Base-by-base conservation (phyloP, 2,113 vertebrate species). In the Haemorhous mexicanus region DNA sequence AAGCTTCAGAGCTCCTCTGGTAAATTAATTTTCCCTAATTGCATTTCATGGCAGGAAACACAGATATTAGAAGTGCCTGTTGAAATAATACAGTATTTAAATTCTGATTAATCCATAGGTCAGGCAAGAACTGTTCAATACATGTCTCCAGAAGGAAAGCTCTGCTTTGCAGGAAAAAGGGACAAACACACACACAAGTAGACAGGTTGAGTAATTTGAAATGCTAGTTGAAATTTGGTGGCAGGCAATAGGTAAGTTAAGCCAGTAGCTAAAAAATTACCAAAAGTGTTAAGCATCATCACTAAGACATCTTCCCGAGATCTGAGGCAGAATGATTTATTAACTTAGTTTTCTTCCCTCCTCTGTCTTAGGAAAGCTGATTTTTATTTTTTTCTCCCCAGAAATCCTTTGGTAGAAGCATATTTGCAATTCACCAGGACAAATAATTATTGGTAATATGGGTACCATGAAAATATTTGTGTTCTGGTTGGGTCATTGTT, bases 1-100 rank as follows among this genome's bases (percentile, higher is more conserved):
- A 95, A 94, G 72, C 88, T 92, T 77, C 75, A 63, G 67, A 94
- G 78, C 56, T 83, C 92, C 84, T 59, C 55, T 74, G 67, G 56
- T 84, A 96, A 91, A 95, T 96, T 94, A 91, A 84, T 90, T 93
- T 91, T 80, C 72, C 82, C 79, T 96, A 87, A 95, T 93, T 94
- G 32, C 70, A 80, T 96, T 91, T 94, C 84, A 61, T 93, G 89
- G 74, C 84, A 96, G 90, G 67, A 96, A 93, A 94, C 63, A 91
- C 70, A 88, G 76, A 86, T 93, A 93, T 91, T 93, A 93, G 84
- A 91, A 90, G 43, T 87, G 78, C 55, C 43, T 88, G 67, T 83
- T 96, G 84, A 95, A 96, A 93, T 93, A 93, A 87, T 87, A 66
- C 27, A 83, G 55, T 83, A 88, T 94, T 93, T 95, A 93, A 77